A percentile compares a stretch with the other conserved stretches of the same genome.
phyloP scores from a whole-genome alignment of 2,888 invertebrate genomes.

The Archips xylosteana region DNA sequence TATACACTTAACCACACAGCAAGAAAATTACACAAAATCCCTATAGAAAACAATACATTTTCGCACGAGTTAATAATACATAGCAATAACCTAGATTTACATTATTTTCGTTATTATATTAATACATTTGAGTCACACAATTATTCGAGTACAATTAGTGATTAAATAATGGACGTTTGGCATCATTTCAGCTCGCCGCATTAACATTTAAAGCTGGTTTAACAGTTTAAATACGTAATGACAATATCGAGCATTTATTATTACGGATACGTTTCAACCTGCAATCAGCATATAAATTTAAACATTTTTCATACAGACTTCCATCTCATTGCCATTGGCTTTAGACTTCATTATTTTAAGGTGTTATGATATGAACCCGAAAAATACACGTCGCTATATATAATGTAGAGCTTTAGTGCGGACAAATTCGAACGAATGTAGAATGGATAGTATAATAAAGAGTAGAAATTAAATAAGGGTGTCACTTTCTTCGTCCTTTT shows the following conservation, averaged over 20 bases:
- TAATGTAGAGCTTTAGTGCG: background rate
- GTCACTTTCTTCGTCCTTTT: too few species aligned
- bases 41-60: slow-evolving; percentile 33
- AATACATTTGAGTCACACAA: slow-evolving; percentile 23
- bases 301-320: background rate
- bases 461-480: too few species aligned
- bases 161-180: slow-evolving; percentile 18
- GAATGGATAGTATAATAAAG: too few species aligned
- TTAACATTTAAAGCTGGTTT: slow-evolving; percentile 15
- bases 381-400: background rate
- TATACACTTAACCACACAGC: slow-evolving; percentile 24
- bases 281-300: background rate
- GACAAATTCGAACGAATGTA: too few species aligned
- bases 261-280: background rate
- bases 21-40: slow-evolving; percentile 27
- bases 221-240: slow-evolving; percentile 14
- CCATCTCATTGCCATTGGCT: background rate
- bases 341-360: too few species aligned
- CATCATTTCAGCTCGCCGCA: slow-evolving; percentile 7
- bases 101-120: slow-evolving; percentile 10
- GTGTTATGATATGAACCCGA: too few species aligned
- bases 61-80: background rate
- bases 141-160: slow-evolving; percentile 20
- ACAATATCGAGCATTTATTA: slow-evolving; percentile 27
- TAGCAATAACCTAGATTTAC: background rate